Percentiles rank a stretch among this genome's conserved stretches.
Evolutionary conservation across 2,797 vertebrate genomes (phyloP).

Genomic region (Ctenochaetus hawaiiensis): DNA sequence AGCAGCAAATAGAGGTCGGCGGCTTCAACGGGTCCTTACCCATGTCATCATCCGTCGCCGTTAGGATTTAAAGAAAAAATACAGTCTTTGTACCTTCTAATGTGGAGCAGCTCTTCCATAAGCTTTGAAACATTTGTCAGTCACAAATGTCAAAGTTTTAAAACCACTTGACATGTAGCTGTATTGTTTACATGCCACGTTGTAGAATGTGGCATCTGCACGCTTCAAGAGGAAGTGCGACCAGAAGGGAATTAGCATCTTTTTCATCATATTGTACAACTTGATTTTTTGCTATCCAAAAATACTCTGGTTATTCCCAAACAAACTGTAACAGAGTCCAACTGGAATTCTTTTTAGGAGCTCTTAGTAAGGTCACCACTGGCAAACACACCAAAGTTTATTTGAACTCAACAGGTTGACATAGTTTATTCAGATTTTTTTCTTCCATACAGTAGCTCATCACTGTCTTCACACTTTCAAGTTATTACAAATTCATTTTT

Average conservation of each 20-base stretch:
- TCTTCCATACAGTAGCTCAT: neutral
- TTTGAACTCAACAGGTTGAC: neutral
- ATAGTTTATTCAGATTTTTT: conserved; percentile 4
- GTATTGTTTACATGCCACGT: neutral
- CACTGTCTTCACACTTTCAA: neutral
- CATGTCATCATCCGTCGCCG: conserved; percentile 25
- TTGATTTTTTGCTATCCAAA: neutral
- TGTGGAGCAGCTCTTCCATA: conserved; percentile 24
- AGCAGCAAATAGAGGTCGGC: conserved; percentile 58
- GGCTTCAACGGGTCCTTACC: conserved; percentile 26
- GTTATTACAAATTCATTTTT: neutral
- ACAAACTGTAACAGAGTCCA: too few relatives aligned
- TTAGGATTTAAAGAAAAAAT: conserved; percentile 33
- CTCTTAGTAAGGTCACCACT: neutral
- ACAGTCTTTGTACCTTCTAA: conserved; percentile 25
- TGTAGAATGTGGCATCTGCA: neutral
- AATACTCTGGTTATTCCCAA: neutral
- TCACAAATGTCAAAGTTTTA: neutral
- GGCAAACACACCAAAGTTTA: neutral
- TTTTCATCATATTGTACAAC: neutral
- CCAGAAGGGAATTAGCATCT: too few relatives aligned
- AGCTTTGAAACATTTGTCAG: conserved; percentile 16
- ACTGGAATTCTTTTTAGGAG: neutral
- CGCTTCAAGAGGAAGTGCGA: neutral
- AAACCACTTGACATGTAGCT: neutral